These are phyloP conservation scores for Watsonalla binaria DNA, from an alignment of 2,888 invertebrate species.

Conservation along the genomic window DNA sequence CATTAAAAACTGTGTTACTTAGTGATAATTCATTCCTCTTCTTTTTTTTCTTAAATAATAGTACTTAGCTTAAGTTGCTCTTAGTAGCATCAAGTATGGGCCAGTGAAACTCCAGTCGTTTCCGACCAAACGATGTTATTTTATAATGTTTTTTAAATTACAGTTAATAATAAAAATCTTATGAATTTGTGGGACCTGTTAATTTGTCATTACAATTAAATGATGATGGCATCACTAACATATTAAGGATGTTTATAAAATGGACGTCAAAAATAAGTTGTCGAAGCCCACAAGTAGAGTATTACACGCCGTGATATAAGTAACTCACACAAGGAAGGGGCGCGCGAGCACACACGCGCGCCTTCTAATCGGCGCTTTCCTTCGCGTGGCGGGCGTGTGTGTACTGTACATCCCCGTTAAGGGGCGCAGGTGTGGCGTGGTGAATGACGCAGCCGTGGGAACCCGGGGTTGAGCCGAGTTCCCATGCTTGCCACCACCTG, in stretches of 20 bases:
- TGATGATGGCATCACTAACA: too few relatives aligned
- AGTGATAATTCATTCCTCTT: too few relatives aligned
- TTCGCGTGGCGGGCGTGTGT: slow-evolving; percentile 76
- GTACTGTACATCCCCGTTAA: slow-evolving; percentile 71
- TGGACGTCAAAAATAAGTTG: neutral
- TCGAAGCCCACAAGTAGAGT: neutral
- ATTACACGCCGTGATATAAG: neutral
- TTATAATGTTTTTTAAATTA: too few relatives aligned
- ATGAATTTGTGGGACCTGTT: too few relatives aligned
- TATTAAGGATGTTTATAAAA: neutral
- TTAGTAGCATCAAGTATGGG: too few relatives aligned
- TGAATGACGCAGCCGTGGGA: slow-evolving; percentile 76
- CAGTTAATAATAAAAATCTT: too few relatives aligned
- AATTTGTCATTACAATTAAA: too few relatives aligned
- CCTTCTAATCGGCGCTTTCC: slow-evolving; percentile 65
- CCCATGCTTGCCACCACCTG: slow-evolving; percentile 66
- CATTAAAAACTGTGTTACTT: too few relatives aligned
- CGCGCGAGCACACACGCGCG: slow-evolving; percentile 42
- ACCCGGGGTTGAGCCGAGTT: slow-evolving; percentile 70
- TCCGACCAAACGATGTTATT: too few relatives aligned
- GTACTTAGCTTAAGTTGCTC: too few relatives aligned
- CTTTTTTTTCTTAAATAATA: too few relatives aligned
- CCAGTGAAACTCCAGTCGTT: too few relatives aligned
- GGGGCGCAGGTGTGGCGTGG: slow-evolving; percentile 72
- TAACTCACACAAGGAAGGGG: slow-evolving; percentile 21